Conservation (phyloP, 1,140 invertebrate species). For the Diorhabda sublineata region DNA sequence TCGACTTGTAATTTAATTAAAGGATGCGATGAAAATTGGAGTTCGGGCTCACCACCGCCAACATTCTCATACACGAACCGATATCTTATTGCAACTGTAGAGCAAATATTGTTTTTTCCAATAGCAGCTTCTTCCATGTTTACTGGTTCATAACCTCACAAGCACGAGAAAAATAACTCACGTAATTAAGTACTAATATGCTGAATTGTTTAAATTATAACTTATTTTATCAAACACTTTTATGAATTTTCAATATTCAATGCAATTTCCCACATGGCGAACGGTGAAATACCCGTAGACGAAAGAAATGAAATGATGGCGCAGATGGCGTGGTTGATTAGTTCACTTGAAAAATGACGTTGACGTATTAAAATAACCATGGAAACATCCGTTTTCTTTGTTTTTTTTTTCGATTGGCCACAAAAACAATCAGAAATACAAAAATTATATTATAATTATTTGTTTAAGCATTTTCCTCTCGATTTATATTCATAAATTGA, state of each 20-base stretch:
- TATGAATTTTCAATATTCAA: slow-evolving; percentile 19
- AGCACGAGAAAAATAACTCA: background rate
- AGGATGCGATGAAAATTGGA: slow-evolving; percentile 39
- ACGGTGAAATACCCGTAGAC: slow-evolving; percentile 25
- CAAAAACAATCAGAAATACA: too few species aligned
- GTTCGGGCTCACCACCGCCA: slow-evolving; percentile 29
- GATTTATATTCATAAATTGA: too few species aligned
- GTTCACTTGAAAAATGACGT: too few species aligned
- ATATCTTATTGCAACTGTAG: slow-evolving; percentile 41
- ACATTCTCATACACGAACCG: slow-evolving; percentile 39
- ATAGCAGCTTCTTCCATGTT: slow-evolving; percentile 38
- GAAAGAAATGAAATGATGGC: background rate
- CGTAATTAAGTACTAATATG: too few species aligned
- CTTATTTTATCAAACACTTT: background rate
- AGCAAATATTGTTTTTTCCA: slow-evolving; percentile 29
- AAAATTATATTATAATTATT: too few species aligned
- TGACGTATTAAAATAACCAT: too few species aligned
- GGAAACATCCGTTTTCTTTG: too few species aligned
- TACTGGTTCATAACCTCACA: background rate
- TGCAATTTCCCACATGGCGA: slow-evolving; percentile 35
- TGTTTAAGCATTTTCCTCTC: too few species aligned
- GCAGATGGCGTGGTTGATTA: too few species aligned
- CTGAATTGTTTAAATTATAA: too few species aligned
- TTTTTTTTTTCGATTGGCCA: too few species aligned
- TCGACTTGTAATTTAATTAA: slow-evolving; percentile 37